Percentiles rank a stretch among this genome's conserved stretches.
phyloP scores from a whole-genome alignment of 2,113 vertebrate genomes.

The Bos javanicus region DNA sequence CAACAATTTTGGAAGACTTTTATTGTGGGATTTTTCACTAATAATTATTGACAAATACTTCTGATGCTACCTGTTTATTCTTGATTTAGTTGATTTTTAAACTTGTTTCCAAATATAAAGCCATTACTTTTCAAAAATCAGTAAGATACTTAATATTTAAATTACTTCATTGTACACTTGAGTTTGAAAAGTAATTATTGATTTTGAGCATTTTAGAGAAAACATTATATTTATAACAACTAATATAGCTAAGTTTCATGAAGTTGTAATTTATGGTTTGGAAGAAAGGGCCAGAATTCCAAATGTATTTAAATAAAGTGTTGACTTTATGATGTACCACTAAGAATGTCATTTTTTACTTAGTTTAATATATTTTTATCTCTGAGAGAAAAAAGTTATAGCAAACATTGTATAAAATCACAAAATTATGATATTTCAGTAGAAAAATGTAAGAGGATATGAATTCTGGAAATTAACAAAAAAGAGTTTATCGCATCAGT shows the following conservation, averaged over 20 bases:
- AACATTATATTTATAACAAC: neutral
- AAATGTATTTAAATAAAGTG: neutral
- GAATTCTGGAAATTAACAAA: neutral
- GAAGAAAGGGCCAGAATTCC: neutral
- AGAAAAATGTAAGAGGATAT: neutral
- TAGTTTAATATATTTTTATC: slow-evolving; percentile 16
- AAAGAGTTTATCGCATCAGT: neutral
- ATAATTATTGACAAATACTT: neutral
- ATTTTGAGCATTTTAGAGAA: neutral
- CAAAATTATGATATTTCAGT: neutral
- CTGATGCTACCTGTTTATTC: neutral
- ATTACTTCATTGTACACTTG: neutral
- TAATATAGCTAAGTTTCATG: neutral
- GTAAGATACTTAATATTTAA: neutral
- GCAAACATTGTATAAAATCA: slow-evolving; percentile 13
- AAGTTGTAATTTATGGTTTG: slow-evolving; percentile 1
- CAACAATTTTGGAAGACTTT: neutral
- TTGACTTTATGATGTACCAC: neutral
- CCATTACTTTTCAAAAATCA: neutral
- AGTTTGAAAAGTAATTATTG: neutral
- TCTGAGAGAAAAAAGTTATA: neutral
- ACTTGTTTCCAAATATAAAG: neutral
- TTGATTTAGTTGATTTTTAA: neutral
- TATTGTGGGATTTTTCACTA: neutral
- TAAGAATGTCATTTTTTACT: slow-evolving; percentile 11